A percentile compares a stretch with the other conserved stretches of the same genome.
phyloP scores from a whole-genome alignment of 2,113 vertebrate species.

The Seriola rivoliana region DNA sequence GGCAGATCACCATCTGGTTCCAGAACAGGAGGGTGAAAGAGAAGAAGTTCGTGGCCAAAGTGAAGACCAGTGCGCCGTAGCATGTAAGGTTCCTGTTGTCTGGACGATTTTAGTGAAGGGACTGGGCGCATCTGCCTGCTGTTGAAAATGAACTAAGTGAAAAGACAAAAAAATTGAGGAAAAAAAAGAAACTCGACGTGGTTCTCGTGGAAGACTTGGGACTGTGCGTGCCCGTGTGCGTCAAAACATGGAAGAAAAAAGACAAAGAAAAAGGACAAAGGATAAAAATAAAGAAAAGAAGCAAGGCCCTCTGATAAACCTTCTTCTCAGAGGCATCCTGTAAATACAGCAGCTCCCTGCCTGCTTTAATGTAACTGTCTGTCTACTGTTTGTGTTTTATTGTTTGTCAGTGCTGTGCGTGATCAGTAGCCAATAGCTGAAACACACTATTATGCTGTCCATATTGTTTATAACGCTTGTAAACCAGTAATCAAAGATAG shows the following conservation, averaged over 20 bases:
- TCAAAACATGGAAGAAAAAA: slow-evolving; percentile 41
- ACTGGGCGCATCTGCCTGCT: slow-evolving; percentile 37
- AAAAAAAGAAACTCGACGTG: slow-evolving; percentile 28
- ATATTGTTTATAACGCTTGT: slow-evolving; percentile 79
- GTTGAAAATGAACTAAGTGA: slow-evolving; percentile 21
- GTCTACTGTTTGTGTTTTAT: slow-evolving; percentile 54
- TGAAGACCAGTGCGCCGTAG: slow-evolving; percentile 87
- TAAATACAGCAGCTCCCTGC: slow-evolving; percentile 74
- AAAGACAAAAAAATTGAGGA: slow-evolving; percentile 3
- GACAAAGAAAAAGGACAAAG: slow-evolving; percentile 23
- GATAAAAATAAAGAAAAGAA: slow-evolving; percentile 51
- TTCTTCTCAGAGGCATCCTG: slow-evolving; percentile 55
- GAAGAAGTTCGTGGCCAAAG: slow-evolving; percentile 95
- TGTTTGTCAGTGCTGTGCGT: slow-evolving; percentile 70
- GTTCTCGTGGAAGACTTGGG: slow-evolving; percentile 42
- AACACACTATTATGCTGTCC: slow-evolving; percentile 54
- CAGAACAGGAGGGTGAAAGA: slow-evolving; percentile 96
- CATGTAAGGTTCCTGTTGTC: neutral
- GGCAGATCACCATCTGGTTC: slow-evolving; percentile 98
- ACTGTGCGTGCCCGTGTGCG: slow-evolving; percentile 33
- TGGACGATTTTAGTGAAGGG: slow-evolving; percentile 12
- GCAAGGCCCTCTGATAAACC: slow-evolving; percentile 50
- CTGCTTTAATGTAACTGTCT: slow-evolving; percentile 71
- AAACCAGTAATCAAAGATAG: slow-evolving; percentile 71
- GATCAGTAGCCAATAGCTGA: slow-evolving; percentile 60